A percentile compares a stretch with the other conserved stretches of the same genome.
Evolutionary conservation across 2,797 vertebrate genomes (phyloP).

Genomic region (Atherinosoma microstoma): DNA sequence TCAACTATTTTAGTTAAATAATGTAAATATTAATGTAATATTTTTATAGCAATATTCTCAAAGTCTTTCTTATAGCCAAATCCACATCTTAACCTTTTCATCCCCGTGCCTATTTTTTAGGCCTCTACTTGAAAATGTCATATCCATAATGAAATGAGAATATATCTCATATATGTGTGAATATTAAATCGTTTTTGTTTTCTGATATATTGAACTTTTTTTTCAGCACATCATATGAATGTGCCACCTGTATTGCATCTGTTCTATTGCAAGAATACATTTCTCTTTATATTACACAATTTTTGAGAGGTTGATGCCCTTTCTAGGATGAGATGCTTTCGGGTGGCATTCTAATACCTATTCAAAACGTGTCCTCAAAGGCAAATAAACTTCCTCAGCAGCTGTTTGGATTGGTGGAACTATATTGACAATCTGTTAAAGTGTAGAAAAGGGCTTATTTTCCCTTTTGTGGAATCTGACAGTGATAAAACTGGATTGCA

Average conservation of each 20-base stretch:
- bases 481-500: conserved; percentile 83
- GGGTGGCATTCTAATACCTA: conserved; percentile 41
- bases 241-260: conserved; percentile 25
- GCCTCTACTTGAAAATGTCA: too few relatives aligned
- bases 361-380: conserved; percentile 68
- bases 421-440: conserved; percentile 78
- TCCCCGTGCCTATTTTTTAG: too few relatives aligned
- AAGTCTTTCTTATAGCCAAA: too few relatives aligned
- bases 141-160: not conserved
- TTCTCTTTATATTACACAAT: conserved; percentile 24
- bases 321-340: conserved; percentile 43
- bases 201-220: not conserved
- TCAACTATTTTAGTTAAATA: too few relatives aligned
- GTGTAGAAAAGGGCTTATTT: conserved; percentile 72
- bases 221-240: conserved; percentile 8
- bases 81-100: too few relatives aligned
- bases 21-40: too few relatives aligned
- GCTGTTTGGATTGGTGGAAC: conserved; percentile 70
- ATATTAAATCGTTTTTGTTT: not conserved
- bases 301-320: conserved; percentile 28
- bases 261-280: conserved; percentile 26
- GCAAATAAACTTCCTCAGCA: conserved; percentile 69
- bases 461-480: conserved; percentile 80
- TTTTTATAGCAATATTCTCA: too few relatives aligned
- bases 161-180: conserved; percentile 1